A percentile compares a stretch with the other conserved stretches of the same genome.
Evolutionary conservation across 2,888 invertebrate species (phyloP).

Genomic region (Leptopilina syphax): DNA sequence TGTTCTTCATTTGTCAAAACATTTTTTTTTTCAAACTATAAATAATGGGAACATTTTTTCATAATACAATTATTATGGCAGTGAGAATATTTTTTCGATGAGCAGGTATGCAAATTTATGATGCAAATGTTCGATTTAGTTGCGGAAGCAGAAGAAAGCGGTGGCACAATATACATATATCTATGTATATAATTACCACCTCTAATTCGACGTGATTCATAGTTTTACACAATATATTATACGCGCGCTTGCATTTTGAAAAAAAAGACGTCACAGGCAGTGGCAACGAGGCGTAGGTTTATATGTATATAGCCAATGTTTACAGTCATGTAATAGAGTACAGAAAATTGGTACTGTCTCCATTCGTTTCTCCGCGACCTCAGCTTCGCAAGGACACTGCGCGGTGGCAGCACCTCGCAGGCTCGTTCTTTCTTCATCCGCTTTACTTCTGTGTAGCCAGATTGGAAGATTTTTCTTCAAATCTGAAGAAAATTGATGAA

Average conservation of each 20-base stretch:
- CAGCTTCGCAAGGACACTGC: background rate
- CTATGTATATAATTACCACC: background rate
- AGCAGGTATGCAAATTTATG: background rate
- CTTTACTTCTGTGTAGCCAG: no score
- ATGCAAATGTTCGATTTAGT: conserved; percentile 1
- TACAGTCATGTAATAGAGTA: background rate
- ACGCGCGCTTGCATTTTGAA: background rate
- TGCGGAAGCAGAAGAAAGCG: background rate
- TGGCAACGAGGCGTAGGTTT: background rate
- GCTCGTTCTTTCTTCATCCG: background rate
- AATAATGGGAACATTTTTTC: background rate
- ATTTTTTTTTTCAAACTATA: no score
- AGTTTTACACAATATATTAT: conserved; percentile 5
- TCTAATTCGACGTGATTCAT: conserved; percentile 7
- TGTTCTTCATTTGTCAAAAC: no score
- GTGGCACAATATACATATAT: background rate
- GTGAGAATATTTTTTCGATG: background rate
- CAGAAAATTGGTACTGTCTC: background rate
- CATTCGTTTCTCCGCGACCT: background rate
- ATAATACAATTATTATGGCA: background rate
- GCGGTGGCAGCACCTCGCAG: background rate
- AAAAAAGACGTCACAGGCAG: background rate
- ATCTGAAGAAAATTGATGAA: no score
- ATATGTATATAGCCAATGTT: background rate
- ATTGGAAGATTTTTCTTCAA: no score